Evolutionary conservation across 2,888 invertebrate species (phyloP), one percentile per base, ranked within the genome.

Genomic region (Drosophila nr. perissopoda): DNA sequence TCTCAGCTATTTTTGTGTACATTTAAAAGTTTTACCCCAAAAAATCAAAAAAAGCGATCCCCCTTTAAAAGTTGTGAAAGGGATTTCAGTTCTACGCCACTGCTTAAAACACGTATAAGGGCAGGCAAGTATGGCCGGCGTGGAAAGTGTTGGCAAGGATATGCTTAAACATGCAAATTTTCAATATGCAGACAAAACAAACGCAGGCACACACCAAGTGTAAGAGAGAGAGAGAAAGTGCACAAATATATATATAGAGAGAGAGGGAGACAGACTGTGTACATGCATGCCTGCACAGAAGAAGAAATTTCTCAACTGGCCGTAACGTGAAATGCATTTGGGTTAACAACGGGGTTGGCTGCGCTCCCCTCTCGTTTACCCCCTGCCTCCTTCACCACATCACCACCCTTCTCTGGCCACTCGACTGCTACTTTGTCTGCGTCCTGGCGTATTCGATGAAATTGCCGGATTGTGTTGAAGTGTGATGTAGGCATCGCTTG

Each of bases 381-480:
- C 21, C 5, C 10, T 16, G 16, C 8, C 46, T 8, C 31, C 57
- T 42, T 25, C 10, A 21, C 46, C 46, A 21, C 21, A 21, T 42
- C 42, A 25, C 7, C 21, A 13, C 21, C 46, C 46, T 46, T 25
- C 46, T 46, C 25, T 46, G 46, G 46, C 46, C 46, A 25, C 25
- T 18, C n/a, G 40, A 0, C 46, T 25, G 62, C 67, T 69, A 57
- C 63, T 59, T 65, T 74, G 70, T 69, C 68, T 62, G 58, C 40
- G 27, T 57, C 52, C 64, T 62, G 76, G 83, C 82, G 38, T 29
- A 87, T 88, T 86, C 92, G 92, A 91, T 92, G 92, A 91, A 92
- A 91, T 87, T 84, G 89, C 90, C 90, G 88, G 92, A 92, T 92
- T 91, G 91, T 92, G 91, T 92, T 92, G 91, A 92, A 91, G 92